A percentile compares a stretch with the other conserved stretches of the same genome.
Conservation (phyloP, 2,888 invertebrate genomes). For the Nasonovia ribisnigri region DNA sequence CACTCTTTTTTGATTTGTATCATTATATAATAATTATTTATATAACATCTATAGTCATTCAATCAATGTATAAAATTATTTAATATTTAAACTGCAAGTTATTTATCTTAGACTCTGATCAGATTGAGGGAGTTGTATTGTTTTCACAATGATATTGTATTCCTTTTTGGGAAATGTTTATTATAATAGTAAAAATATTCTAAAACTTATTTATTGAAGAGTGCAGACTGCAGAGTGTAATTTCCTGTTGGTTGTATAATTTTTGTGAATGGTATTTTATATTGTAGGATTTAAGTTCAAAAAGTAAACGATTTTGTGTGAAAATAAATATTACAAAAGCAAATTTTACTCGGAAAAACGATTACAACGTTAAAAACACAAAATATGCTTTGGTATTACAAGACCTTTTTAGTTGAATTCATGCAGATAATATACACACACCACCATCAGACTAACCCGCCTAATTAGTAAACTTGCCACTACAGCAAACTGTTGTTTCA, state of each 20-base stretch:
- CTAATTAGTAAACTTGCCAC: not conserved
- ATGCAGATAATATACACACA: not conserved
- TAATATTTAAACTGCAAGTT: not conserved
- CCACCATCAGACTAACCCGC: not conserved
- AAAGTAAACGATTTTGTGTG: not conserved
- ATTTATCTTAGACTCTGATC: not conserved
- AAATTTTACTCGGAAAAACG: not conserved
- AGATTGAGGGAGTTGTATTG: not conserved
- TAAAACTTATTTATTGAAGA: not conserved
- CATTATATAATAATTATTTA: too few species aligned
- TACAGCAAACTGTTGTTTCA: not conserved
- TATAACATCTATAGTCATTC: too few species aligned
- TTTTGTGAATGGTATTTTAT: not conserved
- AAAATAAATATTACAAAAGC: not conserved
- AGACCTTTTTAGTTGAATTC: not conserved
- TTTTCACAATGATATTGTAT: not conserved
- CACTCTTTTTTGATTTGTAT: not conserved
- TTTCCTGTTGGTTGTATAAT: not conserved
- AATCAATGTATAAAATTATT: not conserved
- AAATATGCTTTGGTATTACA: not conserved
- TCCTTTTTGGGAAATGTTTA: not conserved
- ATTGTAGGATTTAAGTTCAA: not conserved
- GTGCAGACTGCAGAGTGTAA: not conserved
- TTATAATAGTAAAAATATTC: not conserved
- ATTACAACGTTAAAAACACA: not conserved